A percentile compares a stretch with the other conserved stretches of the same genome.
Evolutionary conservation across 2,888 invertebrate genomes (phyloP).

Genomic region (Apotomis capreana): DNA sequence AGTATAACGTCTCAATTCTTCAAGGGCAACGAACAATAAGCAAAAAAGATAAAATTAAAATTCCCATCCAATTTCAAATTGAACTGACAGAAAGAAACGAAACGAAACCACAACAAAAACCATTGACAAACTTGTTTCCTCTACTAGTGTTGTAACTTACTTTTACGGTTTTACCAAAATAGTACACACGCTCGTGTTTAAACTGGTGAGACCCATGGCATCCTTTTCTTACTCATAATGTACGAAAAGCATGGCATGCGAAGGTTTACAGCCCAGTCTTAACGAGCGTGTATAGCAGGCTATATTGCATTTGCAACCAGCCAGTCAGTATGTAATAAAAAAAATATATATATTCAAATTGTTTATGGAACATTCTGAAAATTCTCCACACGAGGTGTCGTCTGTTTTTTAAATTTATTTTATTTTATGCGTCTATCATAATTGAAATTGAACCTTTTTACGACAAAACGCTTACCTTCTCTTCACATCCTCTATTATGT

Average conservation of each 20-base stretch:
- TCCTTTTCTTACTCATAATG: too few species aligned
- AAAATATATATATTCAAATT: conserved; percentile 2
- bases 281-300: neutral
- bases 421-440: conserved; percentile 24
- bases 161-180: conserved; percentile 10
- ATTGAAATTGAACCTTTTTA: conserved; percentile 33
- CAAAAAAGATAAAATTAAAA: conserved; percentile 1
- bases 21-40: neutral
- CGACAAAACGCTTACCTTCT: conserved; percentile 8
- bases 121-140: conserved; percentile 32
- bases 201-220: too few species aligned
- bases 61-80: conserved; percentile 39
- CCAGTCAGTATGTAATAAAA: conserved; percentile 5
- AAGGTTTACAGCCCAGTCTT: too few species aligned
- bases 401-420: conserved; percentile 54
- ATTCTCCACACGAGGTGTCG: conserved; percentile 56
- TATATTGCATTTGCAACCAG: conserved; percentile 1
- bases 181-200: neutral
- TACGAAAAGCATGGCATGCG: too few species aligned
- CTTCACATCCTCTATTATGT: conserved; percentile 40
- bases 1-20: neutral
- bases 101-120: conserved; percentile 39
- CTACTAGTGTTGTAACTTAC: conserved; percentile 10
- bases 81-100: conserved; percentile 34
- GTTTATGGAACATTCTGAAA: conserved; percentile 43